A percentile compares a stretch with the other conserved stretches of the same genome.
phyloP scores from a whole-genome alignment of 2,113 vertebrate genomes.

The Pluvianellus socialis region DNA sequence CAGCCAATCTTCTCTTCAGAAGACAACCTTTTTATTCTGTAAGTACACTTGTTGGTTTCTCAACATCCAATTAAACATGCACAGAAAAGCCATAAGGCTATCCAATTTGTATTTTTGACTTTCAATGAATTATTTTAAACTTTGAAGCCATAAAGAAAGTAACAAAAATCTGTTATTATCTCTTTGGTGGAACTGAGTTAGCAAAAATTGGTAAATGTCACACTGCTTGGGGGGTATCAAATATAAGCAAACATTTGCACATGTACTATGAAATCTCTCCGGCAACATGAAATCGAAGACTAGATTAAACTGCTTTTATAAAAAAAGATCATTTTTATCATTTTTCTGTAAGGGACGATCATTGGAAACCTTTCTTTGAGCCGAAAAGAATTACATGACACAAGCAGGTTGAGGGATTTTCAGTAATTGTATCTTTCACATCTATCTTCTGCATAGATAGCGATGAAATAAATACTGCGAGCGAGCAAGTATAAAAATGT shows the following conservation, averaged over 20 bases:
- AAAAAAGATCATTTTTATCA: neutral
- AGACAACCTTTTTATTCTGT: neutral
- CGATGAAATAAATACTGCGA: constrained; percentile 47
- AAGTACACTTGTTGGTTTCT: constrained; percentile 1
- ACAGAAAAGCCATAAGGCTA: neutral
- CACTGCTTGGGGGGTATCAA: neutral
- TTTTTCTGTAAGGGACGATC: neutral
- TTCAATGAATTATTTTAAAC: neutral
- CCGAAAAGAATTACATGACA: neutral
- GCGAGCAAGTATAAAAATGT: constrained; percentile 42
- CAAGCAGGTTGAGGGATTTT: neutral
- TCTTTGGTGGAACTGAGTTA: neutral
- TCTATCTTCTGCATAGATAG: constrained; percentile 45
- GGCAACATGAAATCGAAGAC: neutral
- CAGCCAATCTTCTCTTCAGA: neutral
- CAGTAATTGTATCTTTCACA: constrained; percentile 7
- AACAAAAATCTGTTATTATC: neutral
- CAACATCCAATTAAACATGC: neutral
- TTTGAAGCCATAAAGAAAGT: neutral
- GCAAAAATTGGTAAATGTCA: neutral
- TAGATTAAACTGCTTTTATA: neutral
- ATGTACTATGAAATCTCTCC: neutral
- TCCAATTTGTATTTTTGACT: neutral
- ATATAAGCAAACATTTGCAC: neutral
- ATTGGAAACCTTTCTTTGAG: neutral